Percentiles rank a stretch among this genome's conserved stretches.
These are phyloP conservation scores for Chauna torquata DNA, from an alignment of 2,113 vertebrate genomes.

Conservation along the genomic window DNA sequence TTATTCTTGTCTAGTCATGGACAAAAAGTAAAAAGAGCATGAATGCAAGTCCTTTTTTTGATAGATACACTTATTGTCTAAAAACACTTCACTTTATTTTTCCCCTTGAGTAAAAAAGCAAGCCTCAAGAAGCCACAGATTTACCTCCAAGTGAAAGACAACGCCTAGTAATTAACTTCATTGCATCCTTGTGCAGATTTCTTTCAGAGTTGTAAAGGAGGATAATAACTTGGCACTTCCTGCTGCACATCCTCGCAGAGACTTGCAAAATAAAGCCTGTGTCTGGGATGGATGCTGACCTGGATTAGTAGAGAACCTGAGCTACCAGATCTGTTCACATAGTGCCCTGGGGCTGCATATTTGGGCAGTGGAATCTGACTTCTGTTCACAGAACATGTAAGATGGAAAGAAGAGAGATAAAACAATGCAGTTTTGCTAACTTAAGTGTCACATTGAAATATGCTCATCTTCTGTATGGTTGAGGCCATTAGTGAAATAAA, in stretches of 20 bases:
- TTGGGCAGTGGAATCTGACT: background rate
- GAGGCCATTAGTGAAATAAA: background rate
- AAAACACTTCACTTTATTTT: background rate
- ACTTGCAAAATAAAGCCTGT: constrained; percentile 16
- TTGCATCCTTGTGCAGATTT: background rate
- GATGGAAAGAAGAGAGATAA: background rate
- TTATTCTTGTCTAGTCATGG: background rate
- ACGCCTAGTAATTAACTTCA: constrained; percentile 31
- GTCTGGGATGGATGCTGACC: background rate
- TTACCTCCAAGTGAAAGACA: constrained; percentile 16
- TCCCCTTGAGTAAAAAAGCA: background rate
- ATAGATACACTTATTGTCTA: background rate
- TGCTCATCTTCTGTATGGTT: background rate
- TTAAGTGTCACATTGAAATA: background rate
- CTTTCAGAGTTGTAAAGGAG: background rate
- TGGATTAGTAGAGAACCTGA: constrained; percentile 38
- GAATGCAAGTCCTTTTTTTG: background rate
- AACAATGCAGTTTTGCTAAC: background rate
- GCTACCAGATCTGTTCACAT: background rate
- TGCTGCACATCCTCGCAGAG: background rate
- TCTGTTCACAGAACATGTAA: background rate
- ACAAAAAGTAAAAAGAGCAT: background rate
- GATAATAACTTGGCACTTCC: background rate
- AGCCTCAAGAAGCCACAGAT: background rate
- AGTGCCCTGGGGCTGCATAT: background rate